phyloP scores from a whole-genome alignment of 2,113 vertebrate genomes.

The Brachypodius melanocephalos region DNA sequence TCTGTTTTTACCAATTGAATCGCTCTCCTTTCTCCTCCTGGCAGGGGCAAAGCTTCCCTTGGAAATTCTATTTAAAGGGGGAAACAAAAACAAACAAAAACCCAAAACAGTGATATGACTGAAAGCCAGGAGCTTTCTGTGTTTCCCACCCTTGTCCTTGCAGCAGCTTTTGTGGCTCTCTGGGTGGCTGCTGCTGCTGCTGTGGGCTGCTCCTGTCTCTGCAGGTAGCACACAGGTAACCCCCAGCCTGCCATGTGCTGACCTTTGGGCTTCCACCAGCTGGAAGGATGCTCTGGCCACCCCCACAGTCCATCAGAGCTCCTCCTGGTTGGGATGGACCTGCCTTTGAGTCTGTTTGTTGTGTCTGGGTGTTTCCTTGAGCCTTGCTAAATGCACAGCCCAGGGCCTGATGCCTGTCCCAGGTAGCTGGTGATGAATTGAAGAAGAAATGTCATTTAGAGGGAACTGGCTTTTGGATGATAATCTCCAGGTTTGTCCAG shows the following conservation, averaged over 20 bases:
- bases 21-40: not conserved
- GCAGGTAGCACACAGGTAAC: not conserved
- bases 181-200: not conserved
- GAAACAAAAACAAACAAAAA: accelerated
- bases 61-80: not conserved
- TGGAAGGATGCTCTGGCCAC: not conserved
- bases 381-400: not conserved
- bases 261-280: accelerated
- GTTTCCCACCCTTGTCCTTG: not conserved
- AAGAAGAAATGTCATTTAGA: not conserved
- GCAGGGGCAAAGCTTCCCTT: not conserved
- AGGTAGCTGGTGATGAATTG: not conserved
- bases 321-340: accelerated
- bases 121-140: not conserved
- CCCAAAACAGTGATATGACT: accelerated
- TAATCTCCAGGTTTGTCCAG: not conserved
- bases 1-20: slow-evolving; percentile 72
- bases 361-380: not conserved
- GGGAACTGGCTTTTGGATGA: not conserved
- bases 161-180: not conserved
- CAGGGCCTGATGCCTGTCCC: not conserved
- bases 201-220: not conserved
- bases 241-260: not conserved
- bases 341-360: not conserved
- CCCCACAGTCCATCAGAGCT: accelerated